These are phyloP conservation scores for Epiblema foenella DNA, from an alignment of 2,888 invertebrate genomes.

Conservation along the genomic window DNA sequence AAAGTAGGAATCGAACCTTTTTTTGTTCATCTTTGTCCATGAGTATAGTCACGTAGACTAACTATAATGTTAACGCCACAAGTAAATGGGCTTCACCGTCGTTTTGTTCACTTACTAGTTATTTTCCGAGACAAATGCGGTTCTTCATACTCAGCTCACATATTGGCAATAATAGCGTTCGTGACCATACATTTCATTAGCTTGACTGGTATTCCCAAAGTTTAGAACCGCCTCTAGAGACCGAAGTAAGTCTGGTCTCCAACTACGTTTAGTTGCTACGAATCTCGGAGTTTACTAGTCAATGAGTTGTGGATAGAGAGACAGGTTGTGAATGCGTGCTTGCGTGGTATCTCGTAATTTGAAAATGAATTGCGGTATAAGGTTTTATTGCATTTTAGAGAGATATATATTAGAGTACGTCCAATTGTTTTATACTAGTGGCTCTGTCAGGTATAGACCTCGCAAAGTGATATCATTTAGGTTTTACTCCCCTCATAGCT, in stretches of 20 bases:
- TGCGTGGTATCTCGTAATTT: background rate
- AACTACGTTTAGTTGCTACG: background rate
- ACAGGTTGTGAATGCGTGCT: background rate
- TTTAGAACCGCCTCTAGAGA: background rate
- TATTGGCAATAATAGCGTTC: constrained; percentile 24
- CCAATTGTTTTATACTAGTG: background rate
- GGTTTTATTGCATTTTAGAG: background rate
- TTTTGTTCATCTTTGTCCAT: background rate
- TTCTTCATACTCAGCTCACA: constrained; percentile 22
- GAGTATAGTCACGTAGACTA: background rate
- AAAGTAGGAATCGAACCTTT: background rate
- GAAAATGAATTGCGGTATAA: background rate
- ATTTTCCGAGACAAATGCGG: constrained; percentile 16
- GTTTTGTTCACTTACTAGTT: constrained; percentile 4
- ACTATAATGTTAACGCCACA: background rate
- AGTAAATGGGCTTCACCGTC: constrained; percentile 1
- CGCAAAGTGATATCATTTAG: no score
- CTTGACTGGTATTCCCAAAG: background rate
- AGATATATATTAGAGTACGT: background rate
- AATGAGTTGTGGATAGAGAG: background rate
- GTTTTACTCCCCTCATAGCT: no score
- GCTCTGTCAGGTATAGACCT: no score
- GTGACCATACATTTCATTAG: constrained; percentile 39
- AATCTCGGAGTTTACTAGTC: background rate
- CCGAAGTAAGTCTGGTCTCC: background rate